Evolutionary conservation across 2,113 vertebrate species (phyloP).

Genomic region (Epinephelus moara): DNA sequence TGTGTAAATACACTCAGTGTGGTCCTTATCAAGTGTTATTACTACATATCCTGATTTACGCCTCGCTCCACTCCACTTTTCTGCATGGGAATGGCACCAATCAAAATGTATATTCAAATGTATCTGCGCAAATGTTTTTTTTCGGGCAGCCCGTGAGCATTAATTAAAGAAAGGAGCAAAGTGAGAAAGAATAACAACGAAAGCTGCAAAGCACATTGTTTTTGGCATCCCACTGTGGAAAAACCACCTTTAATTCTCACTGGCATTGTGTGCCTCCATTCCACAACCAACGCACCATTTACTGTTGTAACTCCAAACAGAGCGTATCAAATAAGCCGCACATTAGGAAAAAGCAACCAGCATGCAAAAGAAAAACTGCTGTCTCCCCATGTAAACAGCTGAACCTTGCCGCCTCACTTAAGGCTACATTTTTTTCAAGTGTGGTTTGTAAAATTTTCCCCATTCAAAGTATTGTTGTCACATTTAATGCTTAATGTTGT

Average conservation of each 20-base stretch:
- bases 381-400: constrained; percentile 55
- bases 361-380: constrained; percentile 58
- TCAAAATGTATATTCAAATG: constrained; percentile 16
- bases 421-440: constrained; percentile 40
- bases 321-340: constrained; percentile 76
- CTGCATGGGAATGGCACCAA: constrained; percentile 20
- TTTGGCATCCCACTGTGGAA: constrained; percentile 80
- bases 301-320: constrained; percentile 76
- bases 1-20: constrained; percentile 66
- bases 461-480: constrained; percentile 40
- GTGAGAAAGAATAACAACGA: constrained; percentile 56
- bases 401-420: constrained; percentile 39
- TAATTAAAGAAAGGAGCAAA: constrained; percentile 2
- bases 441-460: constrained; percentile 39
- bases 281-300: constrained; percentile 70
- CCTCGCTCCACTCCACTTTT: constrained; percentile 34
- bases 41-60: constrained; percentile 55
- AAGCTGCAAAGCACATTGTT: constrained; percentile 56
- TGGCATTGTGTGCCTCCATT: constrained; percentile 65
- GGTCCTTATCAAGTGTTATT: constrained; percentile 66
- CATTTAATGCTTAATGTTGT: constrained; percentile 20
- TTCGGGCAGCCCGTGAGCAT: constrained; percentile 15
- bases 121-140: constrained; percentile 12
- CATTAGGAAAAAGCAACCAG: constrained; percentile 56
- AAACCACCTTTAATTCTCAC: constrained; percentile 76